Conservation (phyloP, 1,140 invertebrate genomes). For the Leptinotarsa undecemlineata region DNA sequence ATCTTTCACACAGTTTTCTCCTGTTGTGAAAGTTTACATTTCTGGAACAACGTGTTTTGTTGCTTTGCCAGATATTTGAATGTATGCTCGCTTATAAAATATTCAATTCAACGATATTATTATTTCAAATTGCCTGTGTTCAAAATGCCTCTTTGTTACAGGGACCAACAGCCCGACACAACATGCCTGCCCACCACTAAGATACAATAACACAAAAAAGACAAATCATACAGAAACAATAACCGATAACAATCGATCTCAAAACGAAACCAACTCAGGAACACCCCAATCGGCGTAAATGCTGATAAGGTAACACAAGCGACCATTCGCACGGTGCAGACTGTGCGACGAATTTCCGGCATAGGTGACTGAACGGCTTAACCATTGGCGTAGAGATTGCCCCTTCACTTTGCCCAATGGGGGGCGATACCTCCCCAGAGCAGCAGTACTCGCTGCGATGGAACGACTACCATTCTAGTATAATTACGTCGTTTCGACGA, state of each 20-base stretch:
- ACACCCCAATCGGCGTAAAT: constrained; percentile 1
- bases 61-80: too few relatives aligned
- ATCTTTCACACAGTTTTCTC: too few relatives aligned
- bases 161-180: constrained; percentile 1
- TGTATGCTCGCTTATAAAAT: too few relatives aligned
- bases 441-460: constrained; percentile 89
- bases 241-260: constrained; percentile 6
- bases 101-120: too few relatives aligned
- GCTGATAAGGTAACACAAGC: constrained; percentile 27
- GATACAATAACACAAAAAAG: constrained; percentile 10
- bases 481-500: constrained; percentile 84
- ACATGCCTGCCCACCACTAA: not conserved
- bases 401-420: constrained; percentile 57
- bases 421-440: constrained; percentile 66
- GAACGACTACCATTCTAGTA: constrained; percentile 91
- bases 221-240: constrained; percentile 2
- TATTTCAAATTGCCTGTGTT: too few relatives aligned
- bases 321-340: constrained; percentile 8
- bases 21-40: too few relatives aligned
- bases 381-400: constrained; percentile 55
- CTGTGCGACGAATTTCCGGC: not conserved
- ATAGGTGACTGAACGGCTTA: constrained; percentile 49
- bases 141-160: not conserved
- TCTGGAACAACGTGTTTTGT: too few relatives aligned
- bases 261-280: constrained; percentile 16